Evolutionary conservation across 2,113 vertebrate species (phyloP).

Genomic region (Rhinolophus ferrumequinum): DNA sequence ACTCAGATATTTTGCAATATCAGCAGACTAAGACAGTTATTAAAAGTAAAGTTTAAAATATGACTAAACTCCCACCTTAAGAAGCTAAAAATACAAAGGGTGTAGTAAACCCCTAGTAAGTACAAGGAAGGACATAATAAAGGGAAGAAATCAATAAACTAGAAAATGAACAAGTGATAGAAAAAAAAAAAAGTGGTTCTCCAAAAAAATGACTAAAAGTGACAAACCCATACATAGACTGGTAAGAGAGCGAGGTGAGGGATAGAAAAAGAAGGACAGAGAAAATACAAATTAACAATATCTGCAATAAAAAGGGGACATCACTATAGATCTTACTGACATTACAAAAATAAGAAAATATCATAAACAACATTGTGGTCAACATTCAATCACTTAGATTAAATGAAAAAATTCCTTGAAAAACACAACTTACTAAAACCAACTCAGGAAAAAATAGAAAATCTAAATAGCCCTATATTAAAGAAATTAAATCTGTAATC

Average conservation of each 20-base stretch:
- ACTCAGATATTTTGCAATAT: not conserved
- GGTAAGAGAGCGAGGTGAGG: not conserved
- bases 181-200: not conserved
- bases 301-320: not conserved
- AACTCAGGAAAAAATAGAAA: not conserved
- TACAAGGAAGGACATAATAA: not conserved
- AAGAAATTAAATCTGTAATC: not conserved
- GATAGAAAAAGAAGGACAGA: not conserved
- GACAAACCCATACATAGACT: not conserved
- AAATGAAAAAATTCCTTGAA: not conserved
- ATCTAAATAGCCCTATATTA: not conserved
- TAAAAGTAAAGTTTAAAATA: not conserved
- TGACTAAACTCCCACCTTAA: not conserved
- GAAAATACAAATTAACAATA: not conserved
- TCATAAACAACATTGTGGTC: not conserved
- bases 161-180: not conserved
- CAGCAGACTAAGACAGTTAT: not conserved
- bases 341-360: not conserved
- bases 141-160: not conserved
- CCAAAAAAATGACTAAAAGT: not conserved
- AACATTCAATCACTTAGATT: not conserved
- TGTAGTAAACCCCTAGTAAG: not conserved
- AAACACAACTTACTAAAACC: not conserved
- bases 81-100: not conserved
- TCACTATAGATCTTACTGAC: not conserved